Evolutionary conservation across 2,113 vertebrate species (phyloP), one percentile per base, ranked within the genome.

Genomic region (Menura novaehollandiae): DNA sequence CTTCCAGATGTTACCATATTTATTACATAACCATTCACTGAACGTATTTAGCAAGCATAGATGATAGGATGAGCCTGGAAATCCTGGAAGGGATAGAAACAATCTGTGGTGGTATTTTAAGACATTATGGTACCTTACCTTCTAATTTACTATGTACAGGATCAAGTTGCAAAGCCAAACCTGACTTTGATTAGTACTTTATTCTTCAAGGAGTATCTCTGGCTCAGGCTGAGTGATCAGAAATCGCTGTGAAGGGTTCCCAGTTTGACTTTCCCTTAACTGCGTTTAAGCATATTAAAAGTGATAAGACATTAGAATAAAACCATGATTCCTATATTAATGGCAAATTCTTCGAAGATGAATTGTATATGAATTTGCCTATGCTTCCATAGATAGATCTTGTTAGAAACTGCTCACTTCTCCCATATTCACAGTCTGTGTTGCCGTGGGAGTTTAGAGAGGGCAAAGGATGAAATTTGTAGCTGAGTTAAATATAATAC

Each of bases 1-100:
- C 72, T 95, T 96, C 93, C 91, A 91, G 97, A 92, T 95, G 92
- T 93, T 93, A 56, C 66, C 46, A 15, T 52, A 49, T 81, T 87
- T 93, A 62, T 72, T 78, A 33, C 73, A 53, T n/a, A 30, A 69
- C 62, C 0, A 0, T 39, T 66, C 32, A 5, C 2, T 35, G 64
- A 16, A 23, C 69, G 53, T 56, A 30, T 37, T 58, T 84, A 78
- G 51, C 21, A 37, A 63, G 47, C 2, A 10, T 10, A 66, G 84
- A 49, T 71, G 85, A 77, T 73, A 49, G 37, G 56, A 78, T 92
- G 76, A 89, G 63, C 80, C 63, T 92, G 60, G 35, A 77, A 93
- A 69, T 80, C 77, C 86, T 93, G 60, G 51, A 93, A 83, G 71
- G 76, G 53, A 43, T 35, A 75, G 64, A 58, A 92, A 68, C 49